These are phyloP conservation scores for Camelus dromedarius DNA, from an alignment of 2,113 vertebrate genomes.

Conservation along the genomic window DNA sequence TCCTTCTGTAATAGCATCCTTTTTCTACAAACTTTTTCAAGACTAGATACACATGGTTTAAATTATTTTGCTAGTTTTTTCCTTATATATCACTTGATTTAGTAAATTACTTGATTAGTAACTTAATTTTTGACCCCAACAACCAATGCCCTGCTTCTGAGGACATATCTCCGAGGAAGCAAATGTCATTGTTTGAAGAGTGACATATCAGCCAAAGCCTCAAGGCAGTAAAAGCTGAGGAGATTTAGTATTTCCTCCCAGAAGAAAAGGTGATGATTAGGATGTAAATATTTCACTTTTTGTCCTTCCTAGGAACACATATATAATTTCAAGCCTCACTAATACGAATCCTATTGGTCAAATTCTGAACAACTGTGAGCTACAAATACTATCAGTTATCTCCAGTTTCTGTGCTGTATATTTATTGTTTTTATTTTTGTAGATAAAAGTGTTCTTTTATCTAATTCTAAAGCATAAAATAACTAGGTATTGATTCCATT, in stretches of 20 bases:
- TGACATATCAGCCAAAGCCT: neutral
- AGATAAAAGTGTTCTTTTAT: neutral
- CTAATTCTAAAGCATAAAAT: conserved; percentile 73
- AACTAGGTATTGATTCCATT: conserved; percentile 53
- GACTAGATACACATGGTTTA: neutral
- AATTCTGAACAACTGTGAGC: neutral
- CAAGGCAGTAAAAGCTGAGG: conserved; percentile 10
- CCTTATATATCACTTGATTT: neutral
- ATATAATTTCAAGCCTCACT: conserved; percentile 23
- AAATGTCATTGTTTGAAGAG: neutral
- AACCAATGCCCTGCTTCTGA: neutral
- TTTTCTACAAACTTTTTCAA: conserved; percentile 33
- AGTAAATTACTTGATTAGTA: neutral
- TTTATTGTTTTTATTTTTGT: conserved; percentile 5
- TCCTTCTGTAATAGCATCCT: neutral
- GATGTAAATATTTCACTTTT: neutral
- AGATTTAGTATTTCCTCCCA: conserved; percentile 42
- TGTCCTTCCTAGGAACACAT: neutral
- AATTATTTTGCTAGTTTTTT: neutral
- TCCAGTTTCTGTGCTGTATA: neutral
- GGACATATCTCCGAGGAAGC: neutral
- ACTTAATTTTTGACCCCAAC: neutral
- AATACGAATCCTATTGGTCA: conserved; percentile 17
- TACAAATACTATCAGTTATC: neutral
- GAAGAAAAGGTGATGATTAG: neutral